phyloP scores from a whole-genome alignment of 2,113 vertebrate species.

The Theristicus caerulescens region DNA sequence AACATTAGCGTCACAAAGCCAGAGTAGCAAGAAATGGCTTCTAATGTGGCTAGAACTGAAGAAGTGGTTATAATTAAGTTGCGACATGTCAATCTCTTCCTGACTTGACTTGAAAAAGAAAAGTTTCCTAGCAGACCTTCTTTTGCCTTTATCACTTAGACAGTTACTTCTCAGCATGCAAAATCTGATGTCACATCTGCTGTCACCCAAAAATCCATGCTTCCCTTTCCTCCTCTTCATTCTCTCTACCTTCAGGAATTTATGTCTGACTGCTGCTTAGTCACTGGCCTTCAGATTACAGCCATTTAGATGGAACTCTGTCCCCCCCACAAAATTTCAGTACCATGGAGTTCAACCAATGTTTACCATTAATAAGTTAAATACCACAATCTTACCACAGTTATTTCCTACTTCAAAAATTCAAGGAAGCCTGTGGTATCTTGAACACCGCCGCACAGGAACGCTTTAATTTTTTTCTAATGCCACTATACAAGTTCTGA shows the following conservation, averaged over 20 bases:
- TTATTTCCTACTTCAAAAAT: slow-evolving; percentile 20
- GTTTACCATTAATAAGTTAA: neutral
- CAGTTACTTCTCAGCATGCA: neutral
- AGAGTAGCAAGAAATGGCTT: neutral
- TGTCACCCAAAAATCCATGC: neutral
- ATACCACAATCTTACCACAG: neutral
- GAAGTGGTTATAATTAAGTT: neutral
- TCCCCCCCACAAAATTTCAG: neutral
- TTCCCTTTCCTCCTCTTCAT: neutral
- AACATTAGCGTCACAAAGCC: neutral
- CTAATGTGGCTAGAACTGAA: neutral
- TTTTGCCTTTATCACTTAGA: neutral
- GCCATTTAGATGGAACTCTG: neutral
- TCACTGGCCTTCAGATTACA: neutral
- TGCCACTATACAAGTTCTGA: neutral
- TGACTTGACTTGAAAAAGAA: neutral
- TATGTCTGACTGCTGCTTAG: neutral
- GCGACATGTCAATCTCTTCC: neutral
- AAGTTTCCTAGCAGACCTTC: neutral
- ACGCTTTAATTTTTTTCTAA: neutral
- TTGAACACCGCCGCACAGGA: neutral
- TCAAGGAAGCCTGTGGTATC: neutral
- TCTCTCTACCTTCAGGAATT: neutral
- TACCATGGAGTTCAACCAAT: neutral
- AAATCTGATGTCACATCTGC: neutral